Evolutionary conservation across 2,888 invertebrate species (phyloP), one percentile per base, ranked within the genome.

Genomic region (Himalopsyche tibetana): DNA sequence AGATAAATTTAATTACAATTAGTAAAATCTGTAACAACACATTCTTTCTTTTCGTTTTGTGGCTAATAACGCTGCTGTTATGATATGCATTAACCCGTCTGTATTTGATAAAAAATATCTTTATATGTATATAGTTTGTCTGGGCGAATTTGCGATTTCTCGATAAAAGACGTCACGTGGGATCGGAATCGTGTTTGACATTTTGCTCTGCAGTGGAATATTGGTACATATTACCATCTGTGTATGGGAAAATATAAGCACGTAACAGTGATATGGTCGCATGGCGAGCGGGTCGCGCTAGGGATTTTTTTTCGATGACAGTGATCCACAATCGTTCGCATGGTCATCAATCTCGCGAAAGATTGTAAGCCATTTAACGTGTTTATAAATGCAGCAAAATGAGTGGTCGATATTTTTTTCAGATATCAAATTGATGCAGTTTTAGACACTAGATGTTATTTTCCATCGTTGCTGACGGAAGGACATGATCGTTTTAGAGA

Each of bases 121-220:
- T 12, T 12, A 74, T 36, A 8, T 63, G 19, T 63, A 69, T 12
- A 74, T 36, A 74, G 36, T 74, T 74, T 74, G 74, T 74, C 36
- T 36, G 74, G 38, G 38, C 15, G 15, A 74, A 12, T 74, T 63
- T 63, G 85, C 83, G 86, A 88, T 88, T 85, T 86, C 82, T 84
- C 87, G 88, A 88, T 88, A 88, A 88, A 87, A 83, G 88, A 83
- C 87, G 86, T 87, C 88, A 88, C 88, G 88, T 88, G 84, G 86
- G 88, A 85, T 88, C 88, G 88, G 74, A 88, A 86, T 88, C 88
- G 88, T 88, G 88, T 88, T 88, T 88, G 88, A 88, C 88, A 88
- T 88, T 88, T 87, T 84, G 88, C 87, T 86, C 19, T 83, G 86
- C 74, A 84, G 85, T 87, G 28, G 79, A 74, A 69, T 85, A 84